Evolutionary conservation across 2,797 vertebrate genomes (phyloP), one percentile per base, ranked within the genome.

Genomic region (Rhyacichthys aspro): DNA sequence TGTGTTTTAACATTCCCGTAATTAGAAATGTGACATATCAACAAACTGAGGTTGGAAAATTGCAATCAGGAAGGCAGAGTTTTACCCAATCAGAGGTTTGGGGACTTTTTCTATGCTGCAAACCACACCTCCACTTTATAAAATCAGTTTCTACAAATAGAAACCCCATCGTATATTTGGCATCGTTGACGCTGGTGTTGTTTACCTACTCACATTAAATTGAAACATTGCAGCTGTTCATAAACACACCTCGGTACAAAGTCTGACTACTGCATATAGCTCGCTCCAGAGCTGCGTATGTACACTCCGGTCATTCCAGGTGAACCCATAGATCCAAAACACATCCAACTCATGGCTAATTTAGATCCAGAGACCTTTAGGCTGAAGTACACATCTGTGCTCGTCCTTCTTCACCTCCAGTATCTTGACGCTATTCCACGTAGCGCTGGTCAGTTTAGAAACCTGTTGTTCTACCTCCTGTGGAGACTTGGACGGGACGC

Each of bases 401-500:
- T 57, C 9, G 0, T 52, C 37, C 58, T 43, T 53, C 56, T 47
- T 46, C 50, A 33, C 38, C 34, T 59, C 41, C 23, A 17, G 23
- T 3, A 23, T 28, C 23, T 28, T 28, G 23, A 32, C n/a, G 2
- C 55, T 58, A 19, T 10, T 47, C 23, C 9, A 4, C 23, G 7
- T 28, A 14, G n/a, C n/a, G n/a, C n/a, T n/a, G 0, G 1, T 53
- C 23, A 45, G 54, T 34, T 64, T 52, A 33, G 23, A 14, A 60
- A 5, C 7, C 36, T 59, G 43, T 47, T 70, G 53, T 71, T 43
- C 10, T 8, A 32, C 47, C 57, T 59, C 69, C 64, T 33, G 66
- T 5, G 1, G 73, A 0, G 36, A 61, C 59, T 75, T 67, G 64
- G 63, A 73, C 8, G 1, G 17, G 41, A 63, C 1, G 5, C 18